Conservation (phyloP, 2,113 vertebrate genomes). For the Anseranas semipalmata region DNA sequence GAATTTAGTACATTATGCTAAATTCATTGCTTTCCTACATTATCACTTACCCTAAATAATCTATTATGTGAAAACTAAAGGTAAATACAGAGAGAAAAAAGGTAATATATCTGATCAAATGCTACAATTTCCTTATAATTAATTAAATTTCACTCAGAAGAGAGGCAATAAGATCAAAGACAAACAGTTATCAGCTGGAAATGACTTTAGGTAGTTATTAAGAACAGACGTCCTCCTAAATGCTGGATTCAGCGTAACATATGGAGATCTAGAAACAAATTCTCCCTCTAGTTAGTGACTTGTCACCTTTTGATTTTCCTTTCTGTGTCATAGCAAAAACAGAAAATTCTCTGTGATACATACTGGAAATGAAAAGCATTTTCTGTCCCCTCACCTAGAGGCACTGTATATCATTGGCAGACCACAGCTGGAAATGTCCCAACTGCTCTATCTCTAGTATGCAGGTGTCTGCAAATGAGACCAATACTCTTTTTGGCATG, state of each 20-base stretch:
- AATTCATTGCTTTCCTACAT: background rate
- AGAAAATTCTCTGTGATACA: constrained; percentile 3
- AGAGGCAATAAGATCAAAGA: background rate
- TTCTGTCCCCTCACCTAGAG: constrained; percentile 1
- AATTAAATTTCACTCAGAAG: background rate
- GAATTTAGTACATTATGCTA: background rate
- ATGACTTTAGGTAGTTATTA: background rate
- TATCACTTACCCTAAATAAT: background rate
- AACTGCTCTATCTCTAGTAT: constrained; percentile 15
- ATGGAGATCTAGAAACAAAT: background rate
- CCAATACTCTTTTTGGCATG: background rate
- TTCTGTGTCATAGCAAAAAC: background rate
- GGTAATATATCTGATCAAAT: background rate
- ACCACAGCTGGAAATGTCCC: background rate
- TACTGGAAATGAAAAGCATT: background rate
- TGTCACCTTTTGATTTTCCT: background rate
- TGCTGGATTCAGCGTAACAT: background rate
- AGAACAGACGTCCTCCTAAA: background rate
- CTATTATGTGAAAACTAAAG: background rate
- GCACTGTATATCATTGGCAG: background rate
- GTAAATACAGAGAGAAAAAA: background rate
- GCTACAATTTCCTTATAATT: background rate
- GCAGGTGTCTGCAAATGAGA: constrained; percentile 25
- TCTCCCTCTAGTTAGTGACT: background rate
- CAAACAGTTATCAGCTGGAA: background rate